A percentile compares a stretch with the other conserved stretches of the same genome.
Conservation (phyloP, 1,140 invertebrate genomes). For the Brachionus paranguensis region DNA sequence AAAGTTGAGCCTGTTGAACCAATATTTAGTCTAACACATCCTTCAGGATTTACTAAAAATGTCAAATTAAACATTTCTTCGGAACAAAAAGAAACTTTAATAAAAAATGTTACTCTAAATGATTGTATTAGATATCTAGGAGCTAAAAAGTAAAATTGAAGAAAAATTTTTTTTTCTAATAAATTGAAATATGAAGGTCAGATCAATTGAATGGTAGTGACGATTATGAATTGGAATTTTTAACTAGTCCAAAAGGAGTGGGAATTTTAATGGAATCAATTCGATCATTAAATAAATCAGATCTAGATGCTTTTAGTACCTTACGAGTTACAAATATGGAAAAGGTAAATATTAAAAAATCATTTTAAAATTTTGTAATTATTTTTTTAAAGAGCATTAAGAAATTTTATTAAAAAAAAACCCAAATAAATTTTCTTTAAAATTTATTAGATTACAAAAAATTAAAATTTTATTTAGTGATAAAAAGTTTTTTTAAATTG, state of each 20-base stretch:
- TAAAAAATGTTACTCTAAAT: not conserved
- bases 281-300: not conserved
- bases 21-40: not conserved
- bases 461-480: too few species aligned
- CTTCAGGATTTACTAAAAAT: conserved; percentile 31
- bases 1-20: conserved; percentile 27
- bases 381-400: too few species aligned
- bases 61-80: conserved; percentile 5
- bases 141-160: not conserved
- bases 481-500: too few species aligned
- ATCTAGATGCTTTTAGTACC: not conserved
- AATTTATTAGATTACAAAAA: not conserved
- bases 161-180: not conserved
- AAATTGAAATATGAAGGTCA: not conserved
- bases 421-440: too few species aligned
- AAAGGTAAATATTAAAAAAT: not conserved
- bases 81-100: not conserved
- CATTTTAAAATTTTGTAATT: too few species aligned
- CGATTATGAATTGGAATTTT: not conserved
- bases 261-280: not conserved
- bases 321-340: conserved; percentile 7
- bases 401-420: too few species aligned
- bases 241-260: conserved; percentile 5
- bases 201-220: not conserved
- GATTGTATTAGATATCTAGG: not conserved